Evolutionary conservation across 2,888 invertebrate genomes (phyloP), one percentile per base, ranked within the genome.

Genomic region (Lacanobia wlatinum): DNA sequence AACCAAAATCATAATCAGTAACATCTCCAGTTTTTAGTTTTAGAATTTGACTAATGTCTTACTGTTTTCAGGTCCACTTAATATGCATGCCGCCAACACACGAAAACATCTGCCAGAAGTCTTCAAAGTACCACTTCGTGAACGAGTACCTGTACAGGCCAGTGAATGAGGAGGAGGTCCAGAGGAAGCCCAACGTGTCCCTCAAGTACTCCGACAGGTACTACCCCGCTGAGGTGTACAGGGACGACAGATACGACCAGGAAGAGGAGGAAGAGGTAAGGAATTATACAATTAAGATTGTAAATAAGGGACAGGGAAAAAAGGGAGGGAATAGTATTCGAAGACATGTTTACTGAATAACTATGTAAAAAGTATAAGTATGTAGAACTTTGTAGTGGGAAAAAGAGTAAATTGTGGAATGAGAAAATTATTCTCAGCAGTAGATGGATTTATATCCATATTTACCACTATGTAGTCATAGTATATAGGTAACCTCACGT

Each of bases 101-200:
- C 73, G 99, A 99, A 89, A 98, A 98, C 94, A 98, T 98, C 88
- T 99, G 99, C 95, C 97, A 98, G 87, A 98, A 98, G 92, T 98
- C 98, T 0, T 97, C 98, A 10, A 98, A 98, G 90, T 99, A 98
- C 92, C 98, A 98, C 92, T 98, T 99, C 91, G 98, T 99, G 84
- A 99, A 99, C 93, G 99, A 99, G 83, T 99, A 98, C 93, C 96
- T 99, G 38, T 99, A 99, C 96, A 98, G 98, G 88, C 98, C 98
- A 3, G 96, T 98, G 89, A 98, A 98, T 91, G 97, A 97, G 80
- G 98, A 98, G 88, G 98, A 98, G 92, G 98, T 97, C 65, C 97
- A 98, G 90, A 97, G 96, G 85, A 98, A 98, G 85, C 98, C 98
- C 43, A 98, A 98, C 90, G 97, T 98, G 6, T 97, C 98, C 12